These are phyloP conservation scores for Eupithecia vulgata DNA, from an alignment of 2,888 invertebrate genomes.

Conservation along the genomic window DNA sequence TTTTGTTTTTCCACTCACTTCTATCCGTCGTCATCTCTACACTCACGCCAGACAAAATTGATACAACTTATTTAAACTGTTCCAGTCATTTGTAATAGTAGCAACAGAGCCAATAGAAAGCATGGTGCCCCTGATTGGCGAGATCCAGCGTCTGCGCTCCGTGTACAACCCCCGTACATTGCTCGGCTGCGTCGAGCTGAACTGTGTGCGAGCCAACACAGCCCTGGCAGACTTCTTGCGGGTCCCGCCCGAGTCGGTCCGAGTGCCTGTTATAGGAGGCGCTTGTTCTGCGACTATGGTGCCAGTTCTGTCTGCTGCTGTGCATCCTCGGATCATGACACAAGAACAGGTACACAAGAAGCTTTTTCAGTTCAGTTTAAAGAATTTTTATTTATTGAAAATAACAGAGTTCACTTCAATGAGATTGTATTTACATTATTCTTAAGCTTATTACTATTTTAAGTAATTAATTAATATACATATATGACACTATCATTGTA, in stretches of 20 bases:
- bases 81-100: conserved; percentile 71
- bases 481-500: too few species aligned
- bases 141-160: conserved; percentile 85
- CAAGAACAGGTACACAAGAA: conserved; percentile 67
- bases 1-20: too few species aligned
- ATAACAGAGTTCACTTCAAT: too few species aligned
- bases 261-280: conserved; percentile 88
- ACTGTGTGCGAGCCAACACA: conserved; percentile 88
- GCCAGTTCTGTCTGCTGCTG: conserved; percentile 86
- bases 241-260: conserved; percentile 84
- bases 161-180: conserved; percentile 68
- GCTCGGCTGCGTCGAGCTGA: conserved; percentile 88
- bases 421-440: too few species aligned
- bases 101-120: conserved; percentile 86
- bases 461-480: too few species aligned
- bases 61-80: neutral
- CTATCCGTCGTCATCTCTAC: too few species aligned
- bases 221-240: conserved; percentile 87
- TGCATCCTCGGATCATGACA: conserved; percentile 81
- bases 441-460: too few species aligned
- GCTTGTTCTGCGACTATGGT: conserved; percentile 88
- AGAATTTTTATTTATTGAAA: too few species aligned
- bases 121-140: conserved; percentile 88
- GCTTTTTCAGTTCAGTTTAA: too few species aligned
- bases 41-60: too few species aligned